Conservation (phyloP, 2,113 vertebrate genomes). For the Stigmatopora nigra region DNA sequence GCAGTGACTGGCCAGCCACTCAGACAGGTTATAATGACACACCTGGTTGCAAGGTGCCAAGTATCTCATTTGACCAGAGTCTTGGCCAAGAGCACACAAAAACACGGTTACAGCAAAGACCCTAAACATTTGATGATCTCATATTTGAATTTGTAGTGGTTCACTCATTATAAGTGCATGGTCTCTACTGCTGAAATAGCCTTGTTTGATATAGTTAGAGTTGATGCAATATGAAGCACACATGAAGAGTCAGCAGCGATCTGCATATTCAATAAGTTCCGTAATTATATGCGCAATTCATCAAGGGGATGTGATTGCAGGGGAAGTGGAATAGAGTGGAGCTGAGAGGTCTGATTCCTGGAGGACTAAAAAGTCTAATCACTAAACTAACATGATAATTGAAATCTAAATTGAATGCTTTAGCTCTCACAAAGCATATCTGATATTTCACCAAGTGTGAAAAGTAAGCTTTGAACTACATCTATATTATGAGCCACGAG, state of each 20-base stretch:
- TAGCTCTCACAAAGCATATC: constrained; percentile 44
- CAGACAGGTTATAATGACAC: constrained; percentile 23
- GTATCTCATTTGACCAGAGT: constrained; percentile 17
- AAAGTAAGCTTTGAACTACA: constrained; percentile 29
- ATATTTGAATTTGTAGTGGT: constrained; percentile 61
- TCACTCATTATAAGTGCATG: constrained; percentile 63
- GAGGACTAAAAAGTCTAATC: constrained; percentile 75
- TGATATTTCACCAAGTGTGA: constrained; percentile 3
- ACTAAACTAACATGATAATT: constrained; percentile 80
- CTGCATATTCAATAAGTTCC: constrained; percentile 79
- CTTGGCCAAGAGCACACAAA: constrained; percentile 16
- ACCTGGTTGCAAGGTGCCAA: constrained; percentile 22
- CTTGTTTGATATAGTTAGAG: constrained; percentile 70
- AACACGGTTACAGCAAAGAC: constrained; percentile 50
- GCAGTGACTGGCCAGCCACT: constrained; percentile 26
- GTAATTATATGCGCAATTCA: constrained; percentile 78
- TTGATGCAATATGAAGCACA: constrained; percentile 66
- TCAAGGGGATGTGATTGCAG: constrained; percentile 78
- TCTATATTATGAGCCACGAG: constrained; percentile 12
- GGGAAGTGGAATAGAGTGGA: constrained; percentile 68
- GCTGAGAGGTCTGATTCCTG: constrained; percentile 71
- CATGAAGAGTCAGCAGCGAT: constrained; percentile 71
- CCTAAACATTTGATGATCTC: constrained; percentile 53
- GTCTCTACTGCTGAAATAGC: constrained; percentile 56
- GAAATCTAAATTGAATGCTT: constrained; percentile 76